phyloP scores from a whole-genome alignment of 2,888 invertebrate species.

The Tuta absoluta region DNA sequence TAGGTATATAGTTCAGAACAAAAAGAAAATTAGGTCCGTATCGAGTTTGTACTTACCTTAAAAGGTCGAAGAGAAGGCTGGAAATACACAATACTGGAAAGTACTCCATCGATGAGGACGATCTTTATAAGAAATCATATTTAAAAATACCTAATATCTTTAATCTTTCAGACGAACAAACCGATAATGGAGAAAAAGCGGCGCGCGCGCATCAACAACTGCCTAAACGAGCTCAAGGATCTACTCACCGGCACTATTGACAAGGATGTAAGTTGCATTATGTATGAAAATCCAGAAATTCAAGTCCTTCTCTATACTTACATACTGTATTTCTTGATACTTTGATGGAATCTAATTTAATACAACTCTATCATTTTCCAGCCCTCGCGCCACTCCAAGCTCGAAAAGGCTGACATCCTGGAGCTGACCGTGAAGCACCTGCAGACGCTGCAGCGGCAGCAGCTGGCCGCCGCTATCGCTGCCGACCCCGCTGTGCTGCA shows the following conservation, averaged over 20 bases:
- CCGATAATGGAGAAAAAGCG: conserved; percentile 96
- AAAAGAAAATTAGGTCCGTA: too few species aligned
- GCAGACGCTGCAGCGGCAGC: conserved; percentile 93
- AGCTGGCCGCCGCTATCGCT: conserved; percentile 89
- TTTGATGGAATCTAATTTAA: background rate
- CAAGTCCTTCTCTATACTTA: too few species aligned
- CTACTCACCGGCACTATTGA: conserved; percentile 92
- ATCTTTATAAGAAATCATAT: background rate
- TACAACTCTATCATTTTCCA: conserved; percentile 67
- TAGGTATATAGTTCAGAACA: too few species aligned
- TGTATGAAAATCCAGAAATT: background rate
- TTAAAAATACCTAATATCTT: background rate
- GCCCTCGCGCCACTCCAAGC: conserved; percentile 95
- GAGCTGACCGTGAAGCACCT: conserved; percentile 97
- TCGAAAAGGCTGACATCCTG: conserved; percentile 97
- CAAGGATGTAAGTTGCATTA: conserved; percentile 89
- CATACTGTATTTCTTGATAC: too few species aligned
- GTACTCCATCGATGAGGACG: too few species aligned
- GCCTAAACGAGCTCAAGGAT: conserved; percentile 92
- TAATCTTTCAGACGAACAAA: conserved; percentile 87
- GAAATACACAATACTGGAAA: too few species aligned
- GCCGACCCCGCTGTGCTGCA: conserved; percentile 91
- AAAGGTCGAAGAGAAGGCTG: too few species aligned
- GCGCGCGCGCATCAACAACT: conserved; percentile 94
- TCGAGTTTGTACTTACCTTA: too few species aligned